Base-by-base conservation (phyloP, 2,113 vertebrate genomes). In the Protomyctophum bolini region DNA sequence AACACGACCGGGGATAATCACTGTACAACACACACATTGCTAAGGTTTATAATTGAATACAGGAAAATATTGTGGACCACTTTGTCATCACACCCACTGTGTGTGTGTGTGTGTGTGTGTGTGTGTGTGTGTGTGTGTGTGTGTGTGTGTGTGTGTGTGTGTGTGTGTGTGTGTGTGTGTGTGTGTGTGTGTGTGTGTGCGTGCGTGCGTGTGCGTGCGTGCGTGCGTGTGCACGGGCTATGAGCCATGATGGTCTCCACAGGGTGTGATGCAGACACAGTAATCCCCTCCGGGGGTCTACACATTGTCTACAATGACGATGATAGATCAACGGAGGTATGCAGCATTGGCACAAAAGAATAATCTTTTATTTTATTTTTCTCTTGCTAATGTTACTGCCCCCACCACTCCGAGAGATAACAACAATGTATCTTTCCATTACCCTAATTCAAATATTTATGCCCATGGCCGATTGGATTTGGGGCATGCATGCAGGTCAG, bases 181-280 rank as follows among this genome's bases (percentile, higher is more conserved):
- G 21, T 21, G 21, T 21, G 21, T 21, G 15, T 58, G 33, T 79
- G 48, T 41, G 58, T 86, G 84, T 87, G 82, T 76, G 85, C 84
- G 14, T 79, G 79, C n/a, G n/a, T n/a, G n/a, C n/a, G n/a, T n/a
- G n/a, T n/a, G n/a, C n/a, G n/a, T n/a, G n/a, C n/a, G n/a, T n/a
- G n/a, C n/a, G n/a, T n/a, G n/a, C n/a, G n/a, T n/a, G n/a, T n/a
- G n/a, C n/a, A n/a, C 73, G 3, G 49, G 75, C 68, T 79, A 21
- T 21, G 21, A 21, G 21, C 60, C 82, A 90, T 84, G 91, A 91
- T 90, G 79, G 83, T 28, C 74, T 73, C 87, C 72, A 87, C 90
- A 92, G 89, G 87, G 83, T 90, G 86, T 83, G 83, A 79, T 69
- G 64, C 89, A 93, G 93, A 94, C 93, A 92, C 66, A 79, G 77